Base-by-base conservation (phyloP, 2,888 invertebrate genomes). In the Dicyrtomina minuta region DNA sequence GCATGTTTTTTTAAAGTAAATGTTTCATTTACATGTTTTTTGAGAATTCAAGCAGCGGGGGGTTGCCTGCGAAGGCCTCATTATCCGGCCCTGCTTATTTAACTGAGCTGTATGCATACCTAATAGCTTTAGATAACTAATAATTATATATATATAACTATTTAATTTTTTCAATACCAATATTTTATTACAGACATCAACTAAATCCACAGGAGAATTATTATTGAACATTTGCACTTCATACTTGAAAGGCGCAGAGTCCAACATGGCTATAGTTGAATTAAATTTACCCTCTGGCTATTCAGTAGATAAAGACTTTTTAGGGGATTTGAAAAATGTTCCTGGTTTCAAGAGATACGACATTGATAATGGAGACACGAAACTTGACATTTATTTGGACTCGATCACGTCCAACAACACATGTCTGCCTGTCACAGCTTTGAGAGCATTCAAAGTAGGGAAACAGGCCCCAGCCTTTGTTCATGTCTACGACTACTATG, bases 221-320 rank as follows among this genome's bases (percentile, higher is more conserved):
- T 8, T 33, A 5, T 39, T 74, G 3, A 60, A 66, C 20, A 41
- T 74, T 24, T 72, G 70, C 27, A 51, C 69, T 15, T 13, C 51
- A 6, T 72, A 59, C 43, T n/a, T 59, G 3, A 1, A 44, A 15
- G 53, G 58, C 33, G 39, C 3, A 5, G 20, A 43, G 74, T 91
- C 91, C 72, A 95, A 95, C 75, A 90, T 96, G 88, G 91, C 92
- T 10, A 89, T 96, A 0, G 89, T 96, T 85, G 93, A 93, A 79
- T 89, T 96, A 0, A 88, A 88, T 72, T 84, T 96, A 68, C 94
- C 95, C 0, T 94, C 94, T 0, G 96, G 96, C n/a, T 96, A 90
- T 80, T 87, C 90, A 0, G 90, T 91, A 0, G 92, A 94, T 78
- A 82, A 87, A 74, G 88, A 75, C 6, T 65, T 26, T 0, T 20